phyloP scores from a whole-genome alignment of 2,797 vertebrate species.

The Somateria mollissima region DNA sequence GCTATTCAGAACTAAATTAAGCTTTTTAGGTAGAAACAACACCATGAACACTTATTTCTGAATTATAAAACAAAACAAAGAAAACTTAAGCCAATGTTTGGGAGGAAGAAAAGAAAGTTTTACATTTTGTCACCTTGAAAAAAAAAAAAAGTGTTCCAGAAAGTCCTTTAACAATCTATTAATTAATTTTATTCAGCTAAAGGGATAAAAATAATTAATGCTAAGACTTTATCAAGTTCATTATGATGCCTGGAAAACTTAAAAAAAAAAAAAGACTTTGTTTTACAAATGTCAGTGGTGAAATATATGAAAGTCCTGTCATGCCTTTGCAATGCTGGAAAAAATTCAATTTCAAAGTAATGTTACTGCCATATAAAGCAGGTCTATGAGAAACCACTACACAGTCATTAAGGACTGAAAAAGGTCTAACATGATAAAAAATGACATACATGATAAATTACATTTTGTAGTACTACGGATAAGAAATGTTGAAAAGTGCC shows the following conservation, averaged over 20 bases:
- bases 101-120: neutral
- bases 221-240: neutral
- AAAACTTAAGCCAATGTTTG: neutral
- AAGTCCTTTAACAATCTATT: neutral
- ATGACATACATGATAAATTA: neutral
- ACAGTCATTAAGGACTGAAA: neutral
- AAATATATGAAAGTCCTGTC: neutral
- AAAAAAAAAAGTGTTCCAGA: neutral
- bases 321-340: neutral
- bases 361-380: neutral
- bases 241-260: neutral
- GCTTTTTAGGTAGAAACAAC: neutral
- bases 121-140: neutral
- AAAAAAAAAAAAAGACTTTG: neutral
- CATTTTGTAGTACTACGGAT: neutral
- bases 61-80: neutral
- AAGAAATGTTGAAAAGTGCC: neutral
- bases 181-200: slow-evolving; percentile 4
- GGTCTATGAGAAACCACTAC: neutral
- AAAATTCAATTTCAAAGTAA: neutral
- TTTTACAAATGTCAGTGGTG: slow-evolving; percentile 19
- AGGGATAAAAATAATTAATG: slow-evolving; percentile 13
- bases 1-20: neutral
- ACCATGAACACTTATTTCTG: neutral
- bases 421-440: neutral